Evolutionary conservation across 2,888 invertebrate species (phyloP), one percentile per base, ranked within the genome.

Genomic region (Archips crataeganus): DNA sequence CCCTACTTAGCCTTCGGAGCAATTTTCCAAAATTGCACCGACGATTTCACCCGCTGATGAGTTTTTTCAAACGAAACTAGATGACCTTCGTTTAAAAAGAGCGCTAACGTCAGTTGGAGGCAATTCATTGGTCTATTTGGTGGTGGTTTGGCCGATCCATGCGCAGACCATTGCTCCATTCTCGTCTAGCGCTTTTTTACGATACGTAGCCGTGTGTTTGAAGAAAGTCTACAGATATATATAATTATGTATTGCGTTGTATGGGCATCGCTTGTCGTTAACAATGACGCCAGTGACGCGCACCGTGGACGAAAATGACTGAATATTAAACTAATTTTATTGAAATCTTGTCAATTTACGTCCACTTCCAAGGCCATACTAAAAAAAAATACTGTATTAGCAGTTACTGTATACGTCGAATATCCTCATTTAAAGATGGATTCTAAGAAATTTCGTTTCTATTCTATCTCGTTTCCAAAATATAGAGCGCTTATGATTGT

Each of bases 251-350:
- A 61, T 66, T 74, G 90, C 92, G 89, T 92, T 91, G 93, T 92
- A 90, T 93, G 93, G 92, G 90, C 91, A 91, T 92, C 88, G 94
- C 94, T 94, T 93, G 90, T 92, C 93, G 93, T 94, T 94, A 93
- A 93, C 94, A 90, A 87, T 88, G 92, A 87, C 90, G 88, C 84
- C 80, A 85, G 89, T 87, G 90, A 82, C 74, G 75, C 77, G 76
- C 77, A 76, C 81, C 82, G 82, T 84, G 84, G 84, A 83, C 84
- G 83, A 34, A 85, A 83, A 84, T 76, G 60, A 69, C 62, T n/a
- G 34, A 15, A 36, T 39, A 60, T 54, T 11, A 32, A 2, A 39
- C 36, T 23, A 61, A 3, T 54, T 42, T 51, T 51, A 32, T 45
- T 47, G 3, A 62, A 71, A 5, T 49, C 45, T 3, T 64, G 65